Percentiles rank a stretch among this genome's conserved stretches.
Evolutionary conservation across 2,888 invertebrate genomes (phyloP).

Genomic region (Polietes domitor): DNA sequence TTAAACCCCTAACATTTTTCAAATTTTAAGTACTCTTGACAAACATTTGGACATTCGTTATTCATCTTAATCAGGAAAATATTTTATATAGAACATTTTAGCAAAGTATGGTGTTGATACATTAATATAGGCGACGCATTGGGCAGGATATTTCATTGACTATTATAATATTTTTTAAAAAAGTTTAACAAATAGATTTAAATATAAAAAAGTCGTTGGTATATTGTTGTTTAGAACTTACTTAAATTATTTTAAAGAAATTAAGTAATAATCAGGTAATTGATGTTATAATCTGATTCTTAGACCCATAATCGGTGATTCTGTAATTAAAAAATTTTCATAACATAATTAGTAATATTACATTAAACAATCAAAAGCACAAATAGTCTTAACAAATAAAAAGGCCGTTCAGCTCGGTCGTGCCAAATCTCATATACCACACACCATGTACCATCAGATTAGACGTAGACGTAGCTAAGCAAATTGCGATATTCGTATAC

Average conservation of each 20-base stretch:
- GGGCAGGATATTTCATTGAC: constrained; percentile 56
- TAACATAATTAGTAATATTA: too few species aligned
- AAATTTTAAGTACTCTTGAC: background rate
- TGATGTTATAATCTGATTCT: constrained; percentile 83
- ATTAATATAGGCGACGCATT: constrained; percentile 53
- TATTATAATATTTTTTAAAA: constrained; percentile 36
- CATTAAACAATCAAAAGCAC: too few species aligned
- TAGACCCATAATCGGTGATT: constrained; percentile 84
- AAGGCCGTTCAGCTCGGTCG: too few species aligned
- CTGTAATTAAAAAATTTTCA: constrained; percentile 77
- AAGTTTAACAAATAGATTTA: constrained; percentile 59
- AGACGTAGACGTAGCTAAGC: too few species aligned
- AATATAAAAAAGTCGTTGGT: constrained; percentile 63
- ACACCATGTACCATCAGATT: too few species aligned
- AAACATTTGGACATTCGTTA: background rate
- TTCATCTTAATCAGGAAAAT: constrained; percentile 1
- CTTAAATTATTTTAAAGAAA: constrained; percentile 41
- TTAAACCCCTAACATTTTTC: background rate
- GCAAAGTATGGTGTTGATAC: constrained; percentile 30
- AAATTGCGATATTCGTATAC: too few species aligned
- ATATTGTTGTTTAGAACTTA: constrained; percentile 60
- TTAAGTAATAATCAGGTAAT: constrained; percentile 79
- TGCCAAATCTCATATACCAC: too few species aligned
- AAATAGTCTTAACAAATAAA: too few species aligned
- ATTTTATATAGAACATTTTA: constrained; percentile 12